phyloP scores from a whole-genome alignment of 1,140 invertebrate species.

The Belonocnema kinseyi region DNA sequence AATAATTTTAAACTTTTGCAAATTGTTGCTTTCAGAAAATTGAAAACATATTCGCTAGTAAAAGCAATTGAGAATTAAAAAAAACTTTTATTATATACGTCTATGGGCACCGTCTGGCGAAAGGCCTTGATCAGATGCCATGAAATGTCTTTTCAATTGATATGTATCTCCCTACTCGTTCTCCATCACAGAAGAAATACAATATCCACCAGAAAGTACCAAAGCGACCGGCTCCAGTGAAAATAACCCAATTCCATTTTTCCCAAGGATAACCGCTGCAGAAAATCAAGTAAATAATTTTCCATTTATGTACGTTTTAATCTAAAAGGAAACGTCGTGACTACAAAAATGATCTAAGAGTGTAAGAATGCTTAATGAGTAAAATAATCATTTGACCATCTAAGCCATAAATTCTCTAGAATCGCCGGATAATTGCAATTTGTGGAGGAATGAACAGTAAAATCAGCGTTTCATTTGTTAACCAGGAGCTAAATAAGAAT shows the following conservation, averaged over 20 bases:
- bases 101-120: neutral
- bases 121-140: conserved; percentile 6
- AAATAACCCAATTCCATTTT: neutral
- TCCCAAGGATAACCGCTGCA: neutral
- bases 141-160: conserved; percentile 21
- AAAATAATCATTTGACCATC: conserved; percentile 10
- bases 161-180: neutral
- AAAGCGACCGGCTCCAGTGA: neutral
- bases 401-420: conserved; percentile 4
- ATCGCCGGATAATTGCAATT: neutral
- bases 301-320: neutral
- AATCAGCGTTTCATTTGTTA: conserved; percentile 17
- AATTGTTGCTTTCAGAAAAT: too few species aligned
- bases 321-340: neutral
- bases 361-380: conserved; percentile 22
- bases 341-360: conserved; percentile 5
- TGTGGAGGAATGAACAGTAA: neutral
- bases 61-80: neutral
- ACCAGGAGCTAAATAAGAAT: conserved; percentile 15
- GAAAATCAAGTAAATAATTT: neutral
- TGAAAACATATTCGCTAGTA: neutral
- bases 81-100: neutral
- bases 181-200: neutral
- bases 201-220: neutral
- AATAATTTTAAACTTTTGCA: too few species aligned